Evolutionary conservation across 2,113 vertebrate genomes (phyloP).

Genomic region (Zosterops lateralis): DNA sequence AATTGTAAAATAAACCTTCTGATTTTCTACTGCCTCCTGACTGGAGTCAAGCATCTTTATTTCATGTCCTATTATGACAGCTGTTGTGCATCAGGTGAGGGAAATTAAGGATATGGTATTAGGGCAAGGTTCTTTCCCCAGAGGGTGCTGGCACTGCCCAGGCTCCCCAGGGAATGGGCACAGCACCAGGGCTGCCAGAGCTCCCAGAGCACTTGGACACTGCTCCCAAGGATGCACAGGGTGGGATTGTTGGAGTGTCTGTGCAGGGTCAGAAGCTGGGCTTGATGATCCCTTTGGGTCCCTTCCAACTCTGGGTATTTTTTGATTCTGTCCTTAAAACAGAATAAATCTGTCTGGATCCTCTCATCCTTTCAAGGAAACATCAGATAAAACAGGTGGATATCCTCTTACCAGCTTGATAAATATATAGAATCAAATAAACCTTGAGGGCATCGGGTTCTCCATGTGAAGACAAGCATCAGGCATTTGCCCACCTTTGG

Average conservation of each 20-base stretch:
- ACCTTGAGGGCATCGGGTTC: not conserved
- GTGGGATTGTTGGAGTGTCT: not conserved
- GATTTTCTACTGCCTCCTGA: no score
- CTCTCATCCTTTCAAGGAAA: not conserved
- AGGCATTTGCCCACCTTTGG: fast-evolving
- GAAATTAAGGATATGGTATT: not conserved
- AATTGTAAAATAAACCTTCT: no score
- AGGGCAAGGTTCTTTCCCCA: not conserved
- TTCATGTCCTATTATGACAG: no score
- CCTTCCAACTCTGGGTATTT: not conserved
- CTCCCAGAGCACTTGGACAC: not conserved
- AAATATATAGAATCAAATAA: not conserved
- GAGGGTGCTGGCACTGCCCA: not conserved
- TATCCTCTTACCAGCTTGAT: not conserved
- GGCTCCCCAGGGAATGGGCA: not conserved
- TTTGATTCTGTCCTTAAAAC: not conserved
- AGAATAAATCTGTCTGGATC: not conserved
- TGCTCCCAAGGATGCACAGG: not conserved
- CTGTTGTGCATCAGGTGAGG: not conserved
- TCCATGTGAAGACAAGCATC: not conserved
- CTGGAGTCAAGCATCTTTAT: no score
- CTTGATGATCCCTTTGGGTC: not conserved
- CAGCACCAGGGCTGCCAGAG: not conserved
- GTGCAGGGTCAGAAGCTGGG: not conserved
- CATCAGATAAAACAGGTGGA: not conserved